Conservation (phyloP, 2,888 invertebrate species). For the Nemotelus nigrinus region DNA sequence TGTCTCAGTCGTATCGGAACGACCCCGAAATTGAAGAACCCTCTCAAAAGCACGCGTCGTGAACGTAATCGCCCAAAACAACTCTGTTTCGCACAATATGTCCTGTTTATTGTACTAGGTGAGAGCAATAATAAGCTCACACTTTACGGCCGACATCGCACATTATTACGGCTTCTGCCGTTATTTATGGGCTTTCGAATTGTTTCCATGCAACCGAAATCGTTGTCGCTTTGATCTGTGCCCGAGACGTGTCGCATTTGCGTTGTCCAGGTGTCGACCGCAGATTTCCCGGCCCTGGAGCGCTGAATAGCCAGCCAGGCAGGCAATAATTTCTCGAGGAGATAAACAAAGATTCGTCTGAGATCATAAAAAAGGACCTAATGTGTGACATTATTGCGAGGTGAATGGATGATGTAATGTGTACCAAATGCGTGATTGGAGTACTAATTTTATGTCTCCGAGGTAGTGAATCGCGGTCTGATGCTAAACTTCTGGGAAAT, state of each 20-base stretch:
- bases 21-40: not conserved
- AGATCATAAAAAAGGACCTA: conserved; percentile 46
- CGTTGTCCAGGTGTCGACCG: not conserved
- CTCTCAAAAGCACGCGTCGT: not conserved
- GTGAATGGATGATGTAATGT: conserved; percentile 22
- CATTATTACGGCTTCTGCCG: conserved; percentile 47
- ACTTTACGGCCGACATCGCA: conserved; percentile 42
- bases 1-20: not conserved
- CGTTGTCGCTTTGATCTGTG: conserved; percentile 25
- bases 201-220: conserved; percentile 49
- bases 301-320: not conserved
- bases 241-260: not conserved
- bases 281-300: not conserved
- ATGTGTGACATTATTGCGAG: conserved; percentile 40
- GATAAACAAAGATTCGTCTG: conserved; percentile 22
- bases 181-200: conserved; percentile 50
- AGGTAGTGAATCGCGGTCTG: not conserved
- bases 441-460: conserved; percentile 6
- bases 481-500: not conserved
- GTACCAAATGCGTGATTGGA: conserved; percentile 31
- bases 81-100: conserved; percentile 27
- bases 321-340: conserved; percentile 1
- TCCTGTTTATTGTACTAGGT: conserved; percentile 34
- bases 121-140: conserved; percentile 40
- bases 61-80: conserved; percentile 25